Percentiles rank a stretch among this genome's conserved stretches.
These are phyloP conservation scores for Acomys russatus DNA, from an alignment of 2,797 vertebrate genomes.

Conservation along the genomic window DNA sequence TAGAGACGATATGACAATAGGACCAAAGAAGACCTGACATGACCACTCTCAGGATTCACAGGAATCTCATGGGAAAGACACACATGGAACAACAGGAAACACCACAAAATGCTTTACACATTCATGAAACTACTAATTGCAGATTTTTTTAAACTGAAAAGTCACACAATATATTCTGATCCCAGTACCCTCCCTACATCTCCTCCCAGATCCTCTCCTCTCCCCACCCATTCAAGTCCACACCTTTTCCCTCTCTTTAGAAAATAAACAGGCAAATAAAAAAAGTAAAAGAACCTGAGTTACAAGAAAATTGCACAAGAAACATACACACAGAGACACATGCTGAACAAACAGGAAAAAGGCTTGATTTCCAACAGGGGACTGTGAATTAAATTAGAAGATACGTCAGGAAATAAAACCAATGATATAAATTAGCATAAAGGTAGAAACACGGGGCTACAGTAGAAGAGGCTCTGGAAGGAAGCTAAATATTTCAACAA, in stretches of 20 bases:
- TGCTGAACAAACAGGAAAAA: background rate
- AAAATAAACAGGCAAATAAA: background rate
- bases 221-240: background rate
- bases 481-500: conserved; percentile 45
- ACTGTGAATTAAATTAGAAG: conserved; percentile 35
- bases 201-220: too few species aligned
- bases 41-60: background rate
- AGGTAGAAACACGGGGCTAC: background rate
- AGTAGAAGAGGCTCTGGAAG: background rate
- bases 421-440: conserved; percentile 34
- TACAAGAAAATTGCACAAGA: background rate
- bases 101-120: background rate
- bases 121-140: background rate
- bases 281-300: background rate
- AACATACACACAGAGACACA: background rate
- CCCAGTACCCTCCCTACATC: background rate
- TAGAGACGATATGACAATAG: background rate
- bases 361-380: background rate
- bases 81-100: conserved; percentile 1
- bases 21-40: background rate
- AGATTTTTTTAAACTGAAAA: background rate
- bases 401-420: background rate
- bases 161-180: background rate
- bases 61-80: background rate
- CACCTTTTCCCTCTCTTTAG: background rate